These are phyloP conservation scores for Brachionus manjavacas DNA, from an alignment of 1,140 invertebrate genomes.

Conservation along the genomic window DNA sequence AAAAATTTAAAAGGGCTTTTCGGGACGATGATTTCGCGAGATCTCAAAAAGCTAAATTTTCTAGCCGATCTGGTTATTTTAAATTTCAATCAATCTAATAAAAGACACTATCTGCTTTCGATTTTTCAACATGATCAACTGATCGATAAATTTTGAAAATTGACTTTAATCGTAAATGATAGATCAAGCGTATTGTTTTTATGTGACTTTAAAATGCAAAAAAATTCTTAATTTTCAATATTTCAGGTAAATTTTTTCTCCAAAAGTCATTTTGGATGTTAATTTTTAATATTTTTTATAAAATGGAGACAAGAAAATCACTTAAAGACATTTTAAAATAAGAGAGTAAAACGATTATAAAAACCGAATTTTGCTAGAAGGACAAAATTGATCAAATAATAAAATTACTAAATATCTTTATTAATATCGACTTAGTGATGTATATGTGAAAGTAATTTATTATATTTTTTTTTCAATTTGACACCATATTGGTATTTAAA, in stretches of 20 bases:
- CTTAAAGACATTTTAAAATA: too few relatives aligned
- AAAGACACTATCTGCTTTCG: background rate
- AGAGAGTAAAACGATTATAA: too few relatives aligned
- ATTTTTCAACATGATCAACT: background rate
- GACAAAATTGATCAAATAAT: too few relatives aligned
- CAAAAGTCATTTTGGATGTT: too few relatives aligned
- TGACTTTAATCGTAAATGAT: background rate
- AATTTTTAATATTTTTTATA: too few relatives aligned
- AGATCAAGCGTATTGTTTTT: background rate
- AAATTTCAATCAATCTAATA: background rate
- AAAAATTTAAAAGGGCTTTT: background rate
- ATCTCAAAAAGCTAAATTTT: background rate
- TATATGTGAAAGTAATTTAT: too few relatives aligned
- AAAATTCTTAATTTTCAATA: background rate
- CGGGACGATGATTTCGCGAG: background rate
- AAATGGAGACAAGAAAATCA: too few relatives aligned
- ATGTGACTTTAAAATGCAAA: background rate
- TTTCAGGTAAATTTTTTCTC: background rate
- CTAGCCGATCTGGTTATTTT: background rate
- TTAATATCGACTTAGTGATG: too few relatives aligned
- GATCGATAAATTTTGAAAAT: background rate
- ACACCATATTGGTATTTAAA: too few relatives aligned
- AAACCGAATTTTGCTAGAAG: too few relatives aligned
- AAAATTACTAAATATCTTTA: too few relatives aligned
- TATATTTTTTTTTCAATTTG: too few relatives aligned